These are phyloP conservation scores for Anagrus nilaparvatae DNA, from an alignment of 1,140 invertebrate species.

Conservation along the genomic window DNA sequence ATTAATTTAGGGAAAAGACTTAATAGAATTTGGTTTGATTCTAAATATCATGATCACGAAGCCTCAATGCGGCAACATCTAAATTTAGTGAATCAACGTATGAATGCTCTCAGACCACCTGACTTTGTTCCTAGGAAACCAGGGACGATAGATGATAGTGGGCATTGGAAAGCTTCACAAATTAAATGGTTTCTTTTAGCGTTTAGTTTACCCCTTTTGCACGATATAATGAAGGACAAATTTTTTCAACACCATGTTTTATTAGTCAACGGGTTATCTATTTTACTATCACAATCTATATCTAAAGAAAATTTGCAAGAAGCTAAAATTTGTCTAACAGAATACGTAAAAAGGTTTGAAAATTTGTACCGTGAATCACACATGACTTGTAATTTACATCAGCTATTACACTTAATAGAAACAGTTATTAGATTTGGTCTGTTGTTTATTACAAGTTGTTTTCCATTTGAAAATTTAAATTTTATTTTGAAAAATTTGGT, in stretches of 20 bases:
- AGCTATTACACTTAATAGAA: slow-evolving; percentile 12
- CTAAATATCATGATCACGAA: neutral
- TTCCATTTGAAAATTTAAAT: slow-evolving; percentile 16
- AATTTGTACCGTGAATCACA: slow-evolving; percentile 5
- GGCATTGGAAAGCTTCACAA: slow-evolving; percentile 20
- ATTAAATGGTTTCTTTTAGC: slow-evolving; percentile 15
- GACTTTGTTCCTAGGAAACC: slow-evolving; percentile 15
- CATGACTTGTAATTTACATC: slow-evolving; percentile 11
- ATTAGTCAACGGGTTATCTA: slow-evolving; percentile 5
- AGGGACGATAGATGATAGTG: slow-evolving; percentile 8
- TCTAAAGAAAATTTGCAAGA: neutral
- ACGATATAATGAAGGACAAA: slow-evolving; percentile 7
- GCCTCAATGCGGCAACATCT: slow-evolving; percentile 2
- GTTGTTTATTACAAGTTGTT: slow-evolving; percentile 14
- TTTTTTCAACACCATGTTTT: slow-evolving; percentile 18
- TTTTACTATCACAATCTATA: slow-evolving; percentile 3
- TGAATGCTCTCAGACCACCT: slow-evolving; percentile 10
- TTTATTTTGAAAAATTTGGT: slow-evolving; percentile 9
- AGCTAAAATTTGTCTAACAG: neutral
- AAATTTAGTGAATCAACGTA: slow-evolving; percentile 10
- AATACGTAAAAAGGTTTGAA: slow-evolving; percentile 10
- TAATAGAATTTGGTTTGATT: too few species aligned
- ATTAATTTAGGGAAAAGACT: too few species aligned
- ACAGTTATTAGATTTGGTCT: slow-evolving; percentile 11
- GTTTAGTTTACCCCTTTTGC: slow-evolving; percentile 16